Percentiles rank a stretch among this genome's conserved stretches.
Evolutionary conservation across 2,888 invertebrate genomes (phyloP).

Genomic region (Schrankia costaestrigalis): DNA sequence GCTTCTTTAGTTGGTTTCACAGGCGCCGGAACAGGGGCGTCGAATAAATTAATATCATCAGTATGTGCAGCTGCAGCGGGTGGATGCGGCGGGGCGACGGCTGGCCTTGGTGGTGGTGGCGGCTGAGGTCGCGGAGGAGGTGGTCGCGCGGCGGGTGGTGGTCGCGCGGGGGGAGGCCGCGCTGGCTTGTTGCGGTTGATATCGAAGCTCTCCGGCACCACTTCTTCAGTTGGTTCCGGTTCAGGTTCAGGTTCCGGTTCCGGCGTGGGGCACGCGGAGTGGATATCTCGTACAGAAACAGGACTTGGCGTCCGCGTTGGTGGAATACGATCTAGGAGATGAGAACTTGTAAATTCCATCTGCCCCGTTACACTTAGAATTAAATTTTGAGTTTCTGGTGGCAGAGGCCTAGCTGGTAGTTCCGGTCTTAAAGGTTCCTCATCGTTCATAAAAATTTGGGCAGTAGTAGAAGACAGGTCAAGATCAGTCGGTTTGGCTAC

Average conservation of each 20-base stretch:
- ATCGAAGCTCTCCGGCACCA: constrained; percentile 51
- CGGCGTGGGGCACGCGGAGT: constrained; percentile 91
- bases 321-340: constrained; percentile 90
- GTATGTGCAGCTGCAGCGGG: constrained; percentile 41
- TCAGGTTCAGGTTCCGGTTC: constrained; percentile 81
- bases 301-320: constrained; percentile 94
- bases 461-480: constrained; percentile 52
- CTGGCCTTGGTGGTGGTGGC: constrained; percentile 68
- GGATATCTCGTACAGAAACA: constrained; percentile 89
- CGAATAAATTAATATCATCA: constrained; percentile 80
- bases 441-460: constrained; percentile 38
- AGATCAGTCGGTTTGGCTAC: constrained; percentile 64
- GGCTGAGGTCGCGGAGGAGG: constrained; percentile 73
- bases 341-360: constrained; percentile 92
- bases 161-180: constrained; percentile 53
- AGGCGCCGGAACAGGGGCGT: constrained; percentile 75
- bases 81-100: constrained; percentile 17
- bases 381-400: constrained; percentile 91
- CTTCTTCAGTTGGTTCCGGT: constrained; percentile 59
- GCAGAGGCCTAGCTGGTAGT: constrained; percentile 82
- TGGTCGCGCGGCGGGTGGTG: constrained; percentile 52
- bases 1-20: constrained; percentile 80
- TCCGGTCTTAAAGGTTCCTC: constrained; percentile 40
- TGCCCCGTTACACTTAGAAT: constrained; percentile 92
- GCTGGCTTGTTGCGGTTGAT: constrained; percentile 64